Conservation (phyloP, 30 jellyfish, hydroid and myxozoan genomes). For the Clytia hemisphaerica region DNA sequence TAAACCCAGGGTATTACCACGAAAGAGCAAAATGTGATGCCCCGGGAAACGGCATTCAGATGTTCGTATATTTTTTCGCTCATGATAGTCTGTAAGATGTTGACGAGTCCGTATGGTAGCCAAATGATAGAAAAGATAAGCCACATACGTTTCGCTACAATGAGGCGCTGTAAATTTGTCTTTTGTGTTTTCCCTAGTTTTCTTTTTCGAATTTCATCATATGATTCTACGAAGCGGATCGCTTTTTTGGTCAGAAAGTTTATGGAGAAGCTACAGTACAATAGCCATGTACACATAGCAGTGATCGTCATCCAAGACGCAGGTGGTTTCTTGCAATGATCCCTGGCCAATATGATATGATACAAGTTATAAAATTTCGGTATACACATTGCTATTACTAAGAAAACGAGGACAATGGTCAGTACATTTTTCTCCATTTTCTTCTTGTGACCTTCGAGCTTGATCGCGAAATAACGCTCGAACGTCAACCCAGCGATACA, state of each 20-base stretch:
- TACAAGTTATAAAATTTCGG: background rate
- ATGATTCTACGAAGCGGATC: background rate
- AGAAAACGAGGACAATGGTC: background rate
- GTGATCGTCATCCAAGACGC: background rate
- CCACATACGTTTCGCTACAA: background rate
- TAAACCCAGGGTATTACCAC: conserved; percentile 18
- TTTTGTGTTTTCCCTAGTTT: background rate
- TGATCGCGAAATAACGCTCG: background rate
- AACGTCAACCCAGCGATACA: background rate
- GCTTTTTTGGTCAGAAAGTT: conserved; percentile 4
- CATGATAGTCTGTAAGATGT: background rate
- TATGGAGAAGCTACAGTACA: background rate
- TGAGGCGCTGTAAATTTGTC: conserved; percentile 16
- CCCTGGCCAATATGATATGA: background rate
- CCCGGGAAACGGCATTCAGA: background rate
- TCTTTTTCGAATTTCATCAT: conserved; percentile 1
- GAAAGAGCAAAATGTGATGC: conserved; percentile 25
- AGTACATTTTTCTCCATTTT: background rate
- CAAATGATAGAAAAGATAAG: conserved; percentile 16
- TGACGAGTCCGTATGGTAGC: conserved; percentile 47
- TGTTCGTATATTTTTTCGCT: background rate
- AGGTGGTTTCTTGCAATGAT: conserved; percentile 2
- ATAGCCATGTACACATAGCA: background rate
- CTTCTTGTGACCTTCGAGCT: background rate
- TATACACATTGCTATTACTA: background rate